Evolutionary conservation across 2,888 invertebrate species (phyloP).

Genomic region (Lepidochitona cinerea): DNA sequence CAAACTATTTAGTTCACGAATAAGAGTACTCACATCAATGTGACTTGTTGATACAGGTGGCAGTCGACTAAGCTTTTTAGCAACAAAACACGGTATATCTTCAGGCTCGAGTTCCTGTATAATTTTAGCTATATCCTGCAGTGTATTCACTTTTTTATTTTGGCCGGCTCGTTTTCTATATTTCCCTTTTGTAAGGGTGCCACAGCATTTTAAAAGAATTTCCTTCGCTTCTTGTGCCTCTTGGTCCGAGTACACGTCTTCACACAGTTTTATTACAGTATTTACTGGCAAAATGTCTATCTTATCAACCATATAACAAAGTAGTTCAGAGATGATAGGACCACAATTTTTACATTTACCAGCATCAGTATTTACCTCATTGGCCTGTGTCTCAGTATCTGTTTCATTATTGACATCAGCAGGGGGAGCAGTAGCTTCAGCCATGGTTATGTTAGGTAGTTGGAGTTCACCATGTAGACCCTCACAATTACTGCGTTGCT

Average conservation of each 20-base stretch:
- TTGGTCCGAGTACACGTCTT: neutral
- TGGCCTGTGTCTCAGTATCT: no score
- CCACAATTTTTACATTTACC: no score
- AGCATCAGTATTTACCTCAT: no score
- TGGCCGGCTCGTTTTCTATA: neutral
- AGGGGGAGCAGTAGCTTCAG: no score
- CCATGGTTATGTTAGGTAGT: no score
- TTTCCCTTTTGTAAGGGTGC: neutral
- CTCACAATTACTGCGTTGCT: no score
- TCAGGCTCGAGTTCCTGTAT: neutral
- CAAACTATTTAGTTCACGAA: neutral
- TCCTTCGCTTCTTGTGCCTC: neutral
- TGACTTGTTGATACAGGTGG: neutral
- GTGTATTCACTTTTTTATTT: neutral
- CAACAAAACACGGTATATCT: neutral
- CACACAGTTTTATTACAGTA: neutral
- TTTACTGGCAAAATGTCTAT: neutral
- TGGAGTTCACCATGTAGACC: no score
- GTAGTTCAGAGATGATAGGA: no score
- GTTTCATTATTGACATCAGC: no score
- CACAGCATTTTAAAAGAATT: neutral
- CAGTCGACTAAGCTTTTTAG: neutral
- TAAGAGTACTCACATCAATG: neutral
- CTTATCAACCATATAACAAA: neutral
- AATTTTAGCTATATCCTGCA: neutral